Conservation (phyloP, 2,113 vertebrate species). For the Salminus brasiliensis region DNA sequence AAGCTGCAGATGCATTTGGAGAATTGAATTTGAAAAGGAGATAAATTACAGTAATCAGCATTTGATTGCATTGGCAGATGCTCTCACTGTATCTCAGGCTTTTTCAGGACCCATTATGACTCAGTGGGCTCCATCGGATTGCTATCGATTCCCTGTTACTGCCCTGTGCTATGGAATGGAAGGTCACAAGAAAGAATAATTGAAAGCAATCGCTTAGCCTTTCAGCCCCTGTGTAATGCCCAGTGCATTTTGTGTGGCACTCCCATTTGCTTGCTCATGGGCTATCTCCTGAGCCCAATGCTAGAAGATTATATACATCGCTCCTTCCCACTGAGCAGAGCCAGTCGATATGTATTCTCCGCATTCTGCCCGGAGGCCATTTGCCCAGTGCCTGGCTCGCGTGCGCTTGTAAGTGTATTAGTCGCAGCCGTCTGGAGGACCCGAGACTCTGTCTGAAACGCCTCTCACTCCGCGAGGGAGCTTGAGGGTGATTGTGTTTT, state of each 20-base stretch:
- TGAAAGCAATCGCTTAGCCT: conserved; percentile 35
- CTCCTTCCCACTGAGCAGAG: conserved; percentile 25
- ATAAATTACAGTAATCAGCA: conserved; percentile 45
- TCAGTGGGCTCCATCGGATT: conserved; percentile 17
- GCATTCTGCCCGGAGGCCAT: conserved; percentile 39
- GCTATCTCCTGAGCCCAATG: conserved; percentile 21
- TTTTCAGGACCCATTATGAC: conserved; percentile 34
- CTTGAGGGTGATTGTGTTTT: conserved; percentile 41
- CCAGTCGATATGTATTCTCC: conserved; percentile 42
- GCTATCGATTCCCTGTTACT: conserved; percentile 28
- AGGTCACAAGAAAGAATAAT: conserved; percentile 41
- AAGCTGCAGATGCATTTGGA: conserved; percentile 9
- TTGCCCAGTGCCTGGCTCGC: conserved; percentile 27
- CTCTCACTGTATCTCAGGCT: conserved; percentile 13
- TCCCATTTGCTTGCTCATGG: conserved; percentile 16
- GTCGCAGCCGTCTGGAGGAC: conserved; percentile 33
- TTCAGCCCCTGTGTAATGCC: conserved; percentile 15
- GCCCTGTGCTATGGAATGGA: conserved; percentile 10
- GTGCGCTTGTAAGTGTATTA: conserved; percentile 52
- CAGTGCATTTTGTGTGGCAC: conserved; percentile 12
- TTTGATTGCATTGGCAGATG: conserved; percentile 39
- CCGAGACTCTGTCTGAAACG: conserved; percentile 19
- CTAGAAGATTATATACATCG: conserved; percentile 41
- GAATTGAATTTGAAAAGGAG: conserved; percentile 36
- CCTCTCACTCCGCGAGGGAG: conserved; percentile 22